Conservation (phyloP, 2,113 vertebrate species). For the Ceyx melanurus region DNA sequence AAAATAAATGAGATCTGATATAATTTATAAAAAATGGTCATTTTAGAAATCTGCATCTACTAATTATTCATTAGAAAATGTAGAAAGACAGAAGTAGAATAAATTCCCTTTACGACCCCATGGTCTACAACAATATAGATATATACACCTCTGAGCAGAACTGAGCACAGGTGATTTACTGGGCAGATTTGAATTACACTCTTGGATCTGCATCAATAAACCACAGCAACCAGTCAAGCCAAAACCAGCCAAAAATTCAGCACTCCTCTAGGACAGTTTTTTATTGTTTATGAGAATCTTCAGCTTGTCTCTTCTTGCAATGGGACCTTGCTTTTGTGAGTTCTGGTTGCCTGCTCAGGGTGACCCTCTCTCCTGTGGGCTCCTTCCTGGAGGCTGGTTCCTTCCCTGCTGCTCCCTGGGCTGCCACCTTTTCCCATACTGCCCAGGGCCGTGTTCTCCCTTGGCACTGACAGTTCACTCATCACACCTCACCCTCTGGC, state of each 20-base stretch:
- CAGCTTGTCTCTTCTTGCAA: not conserved
- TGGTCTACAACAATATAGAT: not conserved
- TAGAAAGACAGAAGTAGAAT: conserved; percentile 4
- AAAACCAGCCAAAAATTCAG: not conserved
- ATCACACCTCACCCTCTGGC: not conserved
- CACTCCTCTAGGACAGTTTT: not conserved
- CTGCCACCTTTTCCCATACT: not conserved
- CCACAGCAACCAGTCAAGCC: not conserved
- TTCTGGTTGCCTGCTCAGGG: not conserved
- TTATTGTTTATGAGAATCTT: not conserved
- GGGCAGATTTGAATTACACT: not conserved
- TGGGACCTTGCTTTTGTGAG: not conserved
- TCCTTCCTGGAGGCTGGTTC: not conserved
- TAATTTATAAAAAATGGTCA: conserved; percentile 43
- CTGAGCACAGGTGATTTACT: not conserved
- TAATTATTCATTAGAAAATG: conserved; percentile 58
- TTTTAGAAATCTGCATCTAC: conserved; percentile 34
- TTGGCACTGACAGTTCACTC: not conserved
- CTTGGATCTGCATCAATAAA: not conserved
- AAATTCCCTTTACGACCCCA: not conserved
- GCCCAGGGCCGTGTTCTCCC: not conserved
- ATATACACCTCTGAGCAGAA: not conserved
- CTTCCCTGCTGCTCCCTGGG: not conserved
- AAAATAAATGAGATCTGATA: conserved; percentile 65
- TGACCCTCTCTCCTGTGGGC: not conserved